Percentiles rank a stretch among this genome's conserved stretches.
These are phyloP conservation scores for Ardeotis arabs DNA, from an alignment of 2,113 vertebrate genomes.

Conservation along the genomic window DNA sequence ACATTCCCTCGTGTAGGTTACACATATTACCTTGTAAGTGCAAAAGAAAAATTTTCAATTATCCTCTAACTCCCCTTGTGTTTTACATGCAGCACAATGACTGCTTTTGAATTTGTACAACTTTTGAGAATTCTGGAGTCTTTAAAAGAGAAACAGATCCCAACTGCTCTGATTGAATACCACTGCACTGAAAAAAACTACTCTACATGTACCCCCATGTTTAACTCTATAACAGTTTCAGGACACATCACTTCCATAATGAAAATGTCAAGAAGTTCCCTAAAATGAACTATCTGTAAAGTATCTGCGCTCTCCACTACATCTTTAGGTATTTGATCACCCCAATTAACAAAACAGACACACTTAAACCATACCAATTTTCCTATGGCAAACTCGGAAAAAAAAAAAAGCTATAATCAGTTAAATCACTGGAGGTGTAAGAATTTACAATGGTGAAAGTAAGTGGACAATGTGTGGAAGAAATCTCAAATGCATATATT, in stretches of 20 bases:
- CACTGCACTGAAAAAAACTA: not conserved
- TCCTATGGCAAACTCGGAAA: not conserved
- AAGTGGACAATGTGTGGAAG: not conserved
- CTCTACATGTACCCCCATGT: not conserved
- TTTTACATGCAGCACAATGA: not conserved
- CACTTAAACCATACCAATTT: not conserved
- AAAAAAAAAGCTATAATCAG: not conserved
- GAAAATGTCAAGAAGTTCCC: not conserved
- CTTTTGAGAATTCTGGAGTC: not conserved
- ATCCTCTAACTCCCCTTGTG: not conserved
- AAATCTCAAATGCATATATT: not conserved
- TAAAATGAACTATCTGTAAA: not conserved
- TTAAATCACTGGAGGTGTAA: not conserved
- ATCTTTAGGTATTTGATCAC: not conserved
- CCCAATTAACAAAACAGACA: not conserved
- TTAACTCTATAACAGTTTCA: not conserved
- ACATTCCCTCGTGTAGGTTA: not conserved
- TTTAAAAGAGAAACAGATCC: not conserved
- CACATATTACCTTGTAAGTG: not conserved
- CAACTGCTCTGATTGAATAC: not conserved
- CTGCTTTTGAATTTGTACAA: not conserved
- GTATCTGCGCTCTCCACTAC: not conserved
- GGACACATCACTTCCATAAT: not conserved
- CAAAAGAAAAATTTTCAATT: not conserved
- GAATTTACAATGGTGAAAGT: not conserved